Base-by-base conservation (phyloP, 2,113 vertebrate species). In the Cyprinodon brontotheroides region DNA sequence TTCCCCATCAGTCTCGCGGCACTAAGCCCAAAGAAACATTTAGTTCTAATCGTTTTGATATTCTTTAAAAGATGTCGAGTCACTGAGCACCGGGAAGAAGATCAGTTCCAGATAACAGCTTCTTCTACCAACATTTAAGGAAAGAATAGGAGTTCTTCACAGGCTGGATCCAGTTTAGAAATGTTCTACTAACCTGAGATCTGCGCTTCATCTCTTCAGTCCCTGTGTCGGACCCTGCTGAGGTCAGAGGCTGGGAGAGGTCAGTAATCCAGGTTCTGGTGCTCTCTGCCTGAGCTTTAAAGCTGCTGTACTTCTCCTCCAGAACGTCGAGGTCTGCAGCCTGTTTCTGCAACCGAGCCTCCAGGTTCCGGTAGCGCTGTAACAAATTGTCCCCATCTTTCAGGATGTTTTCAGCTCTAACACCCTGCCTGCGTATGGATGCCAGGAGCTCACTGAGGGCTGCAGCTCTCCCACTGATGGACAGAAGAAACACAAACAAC, bases 321-420 rank as follows among this genome's bases (percentile, higher is more conserved):
- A 92, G 70, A 9, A 61, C 65, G 10, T n/a, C 74, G 64, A 86
- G 87, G 15, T 76, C 78, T 37, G 93, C 67, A 0, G 77, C 78
- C 65, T 83, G 83, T 29, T 53, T 71, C 68, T 86, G 80, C 78
- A 94, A 82, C 13, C 77, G 47, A 38, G 78, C 48, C 75, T 91
- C 78, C 83, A 95, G 89, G 66, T 91, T 92, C 69, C 80, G 70
- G 83, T 92, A 90, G 37, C 89, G 87, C 3, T 93, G 91, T 0
- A 94, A 78, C 73, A 94, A 47, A 67, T 90, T 86, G 40, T 94
- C 91, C 0, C 88, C 70, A 40, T 94, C 90, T 77, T 88, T 91
- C 68, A 95, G 87, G 69, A 94, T 85, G 11, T 38, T 65, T 57
- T 95, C 94, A 0, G 79, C 83, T 73, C 91, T 74, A 70, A 95